Percentiles rank a stretch among this genome's conserved stretches.
These are phyloP conservation scores for Agonopterix heracliana DNA, from an alignment of 2,888 invertebrate species.

Conservation along the genomic window DNA sequence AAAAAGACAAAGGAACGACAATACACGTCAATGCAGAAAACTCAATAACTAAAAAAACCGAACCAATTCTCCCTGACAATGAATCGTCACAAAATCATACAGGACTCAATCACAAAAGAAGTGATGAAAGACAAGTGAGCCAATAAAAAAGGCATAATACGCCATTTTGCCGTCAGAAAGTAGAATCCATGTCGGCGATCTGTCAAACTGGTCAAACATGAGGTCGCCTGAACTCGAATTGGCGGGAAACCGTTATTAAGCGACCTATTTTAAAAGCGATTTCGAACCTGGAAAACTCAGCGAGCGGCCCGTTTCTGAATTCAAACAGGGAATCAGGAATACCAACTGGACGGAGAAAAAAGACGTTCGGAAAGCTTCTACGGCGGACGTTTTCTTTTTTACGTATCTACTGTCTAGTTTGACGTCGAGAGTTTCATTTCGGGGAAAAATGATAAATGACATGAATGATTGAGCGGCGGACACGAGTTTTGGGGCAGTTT, in stretches of 20 bases:
- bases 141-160: slow-evolving; percentile 69
- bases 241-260: slow-evolving; percentile 49
- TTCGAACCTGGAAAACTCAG: slow-evolving; percentile 27
- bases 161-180: slow-evolving; percentile 68
- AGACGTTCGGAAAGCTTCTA: slow-evolving; percentile 65
- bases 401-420: slow-evolving; percentile 60
- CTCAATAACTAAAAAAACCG: slow-evolving; percentile 57
- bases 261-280: slow-evolving; percentile 44
- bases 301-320: slow-evolving; percentile 29
- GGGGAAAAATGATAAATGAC: slow-evolving; percentile 65
- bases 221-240: slow-evolving; percentile 36
- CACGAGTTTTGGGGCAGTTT: slow-evolving; percentile 41
- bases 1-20: slow-evolving; percentile 23
- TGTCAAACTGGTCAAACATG: slow-evolving; percentile 74
- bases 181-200: slow-evolving; percentile 69
- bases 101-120: slow-evolving; percentile 69
- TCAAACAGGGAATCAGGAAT: slow-evolving; percentile 42
- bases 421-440: slow-evolving; percentile 61
- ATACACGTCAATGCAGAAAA: slow-evolving; percentile 27
- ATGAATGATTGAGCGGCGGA: slow-evolving; percentile 68
- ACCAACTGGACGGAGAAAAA: slow-evolving; percentile 61
- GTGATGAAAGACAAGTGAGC: slow-evolving; percentile 69
- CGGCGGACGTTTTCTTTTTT: slow-evolving; percentile 53
- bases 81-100: slow-evolving; percentile 28
- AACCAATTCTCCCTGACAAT: slow-evolving; percentile 57